Evolutionary conservation across 1,140 invertebrate species (phyloP).

Genomic region (Dendroctonus valens): DNA sequence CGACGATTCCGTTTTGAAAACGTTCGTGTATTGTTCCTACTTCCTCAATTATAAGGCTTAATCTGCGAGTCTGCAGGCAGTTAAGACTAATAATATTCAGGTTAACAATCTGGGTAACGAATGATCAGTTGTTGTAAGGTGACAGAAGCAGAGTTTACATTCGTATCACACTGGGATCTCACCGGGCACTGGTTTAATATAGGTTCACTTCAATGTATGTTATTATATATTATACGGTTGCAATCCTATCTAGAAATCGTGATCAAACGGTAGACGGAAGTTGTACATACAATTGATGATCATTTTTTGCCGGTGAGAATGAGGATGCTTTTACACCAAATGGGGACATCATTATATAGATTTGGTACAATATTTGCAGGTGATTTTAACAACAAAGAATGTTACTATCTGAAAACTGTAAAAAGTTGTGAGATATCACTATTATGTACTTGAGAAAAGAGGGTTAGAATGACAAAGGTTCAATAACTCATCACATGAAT

Average conservation of each 20-base stretch:
- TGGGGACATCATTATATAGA: too few species aligned
- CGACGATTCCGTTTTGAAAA: background rate
- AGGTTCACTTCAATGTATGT: slow-evolving; percentile 19
- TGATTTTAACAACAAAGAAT: too few species aligned
- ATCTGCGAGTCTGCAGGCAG: slow-evolving; percentile 1
- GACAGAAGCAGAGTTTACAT: slow-evolving; percentile 16
- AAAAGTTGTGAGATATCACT: too few species aligned
- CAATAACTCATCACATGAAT: too few species aligned
- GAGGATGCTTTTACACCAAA: too few species aligned
- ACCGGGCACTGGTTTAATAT: slow-evolving; percentile 20
- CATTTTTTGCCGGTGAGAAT: too few species aligned
- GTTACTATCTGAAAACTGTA: too few species aligned
- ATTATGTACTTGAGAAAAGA: too few species aligned
- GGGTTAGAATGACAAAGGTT: too few species aligned
- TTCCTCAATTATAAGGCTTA: slow-evolving; percentile 7
- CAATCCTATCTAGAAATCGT: slow-evolving; percentile 6
- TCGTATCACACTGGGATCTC: slow-evolving; percentile 23
- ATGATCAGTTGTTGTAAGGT: slow-evolving; percentile 22
- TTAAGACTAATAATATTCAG: slow-evolving; percentile 3
- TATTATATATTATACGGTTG: slow-evolving; percentile 21
- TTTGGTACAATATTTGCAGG: too few species aligned
- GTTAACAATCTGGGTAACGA: slow-evolving; percentile 7
- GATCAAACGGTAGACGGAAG: background rate
- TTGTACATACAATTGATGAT: too few species aligned
- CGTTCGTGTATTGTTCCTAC: background rate